Evolutionary conservation across 2,888 invertebrate genomes (phyloP), one percentile per base, ranked within the genome.

Genomic region (Caenorhabditis doughertyi): DNA sequence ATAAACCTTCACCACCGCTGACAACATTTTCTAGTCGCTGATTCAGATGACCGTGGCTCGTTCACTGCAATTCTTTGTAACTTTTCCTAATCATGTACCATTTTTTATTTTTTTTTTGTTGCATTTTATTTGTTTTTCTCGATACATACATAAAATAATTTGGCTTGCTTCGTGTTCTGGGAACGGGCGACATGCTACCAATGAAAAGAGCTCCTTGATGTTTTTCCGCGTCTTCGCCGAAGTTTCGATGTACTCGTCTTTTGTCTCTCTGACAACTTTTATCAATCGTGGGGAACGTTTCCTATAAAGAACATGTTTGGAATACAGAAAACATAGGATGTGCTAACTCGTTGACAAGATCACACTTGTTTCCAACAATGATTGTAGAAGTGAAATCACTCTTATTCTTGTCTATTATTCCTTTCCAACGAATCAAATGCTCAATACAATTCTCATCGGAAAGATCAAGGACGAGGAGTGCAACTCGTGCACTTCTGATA

Each of bases 211-310:
- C 42, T 87, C 84, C 16, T 11, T 84, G 92, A 56, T 84, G 90
- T 83, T 93, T 87, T 87, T 83, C 9, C 86, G 68, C 3, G 84
- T 85, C 29, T 82, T 87, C 2, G 87, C 87, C n/a, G 86, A 86
- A 0, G 87, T 87, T 47, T 87, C 87, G 13, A 87, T 80, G 56
- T 86, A 87, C n/a, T 83, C 74, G 9, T 80, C 68, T 1, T 60
- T 72, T 11, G 74, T 70, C 25, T 83, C 80, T 32, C 79, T 68
- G 25, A 85, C 67, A 13, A 84, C 47, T 13, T 62, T 47, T 9
- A 32, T 79, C 25, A 67, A 47, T 5, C 58, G 49, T n/a, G 53
- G 35, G 4, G 72, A 27, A 2, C 73, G 67, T 56, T 79, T 81
- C 29, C 84, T 84, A 39, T 5, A 39, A 47, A 18, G 3, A 18